A percentile compares a stretch with the other conserved stretches of the same genome.
Evolutionary conservation across 2,113 vertebrate genomes (phyloP).

Genomic region (Haemorhous mexicanus): DNA sequence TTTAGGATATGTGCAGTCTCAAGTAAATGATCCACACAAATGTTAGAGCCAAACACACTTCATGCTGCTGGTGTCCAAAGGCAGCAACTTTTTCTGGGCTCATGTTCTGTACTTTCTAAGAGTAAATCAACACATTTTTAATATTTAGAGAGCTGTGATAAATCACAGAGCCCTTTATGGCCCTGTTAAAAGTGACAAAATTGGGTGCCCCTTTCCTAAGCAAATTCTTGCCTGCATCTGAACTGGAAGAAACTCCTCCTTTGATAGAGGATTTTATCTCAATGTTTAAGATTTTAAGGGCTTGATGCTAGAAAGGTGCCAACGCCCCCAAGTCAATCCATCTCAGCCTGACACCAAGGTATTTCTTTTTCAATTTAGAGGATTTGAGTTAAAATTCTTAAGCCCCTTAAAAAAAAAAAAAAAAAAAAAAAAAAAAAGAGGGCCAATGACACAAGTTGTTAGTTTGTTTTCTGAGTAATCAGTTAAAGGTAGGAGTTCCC

Average conservation of each 20-base stretch:
- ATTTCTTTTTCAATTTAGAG: neutral
- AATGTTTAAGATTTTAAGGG: neutral
- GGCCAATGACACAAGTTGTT: rapidly evolving
- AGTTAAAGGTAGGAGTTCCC: neutral
- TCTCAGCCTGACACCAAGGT: neutral
- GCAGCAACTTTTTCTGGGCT: neutral
- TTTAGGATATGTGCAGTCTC: neutral
- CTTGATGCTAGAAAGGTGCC: neutral
- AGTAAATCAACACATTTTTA: neutral
- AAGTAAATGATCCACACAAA: neutral
- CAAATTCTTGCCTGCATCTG: neutral
- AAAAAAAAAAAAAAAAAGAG: neutral
- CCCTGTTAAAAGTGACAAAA: neutral
- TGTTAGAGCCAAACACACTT: neutral
- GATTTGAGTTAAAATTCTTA: neutral
- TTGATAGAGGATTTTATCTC: neutral
- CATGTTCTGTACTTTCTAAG: neutral
- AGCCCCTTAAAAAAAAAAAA: neutral
- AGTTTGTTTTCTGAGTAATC: neutral
- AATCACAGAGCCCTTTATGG: neutral
- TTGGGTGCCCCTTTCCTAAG: neutral
- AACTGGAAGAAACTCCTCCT: neutral
- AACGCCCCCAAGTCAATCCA: neutral
- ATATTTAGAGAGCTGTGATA: neutral
- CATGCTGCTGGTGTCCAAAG: neutral